phyloP scores from a whole-genome alignment of 2,888 invertebrate species.

The Parnassius smintheus region DNA sequence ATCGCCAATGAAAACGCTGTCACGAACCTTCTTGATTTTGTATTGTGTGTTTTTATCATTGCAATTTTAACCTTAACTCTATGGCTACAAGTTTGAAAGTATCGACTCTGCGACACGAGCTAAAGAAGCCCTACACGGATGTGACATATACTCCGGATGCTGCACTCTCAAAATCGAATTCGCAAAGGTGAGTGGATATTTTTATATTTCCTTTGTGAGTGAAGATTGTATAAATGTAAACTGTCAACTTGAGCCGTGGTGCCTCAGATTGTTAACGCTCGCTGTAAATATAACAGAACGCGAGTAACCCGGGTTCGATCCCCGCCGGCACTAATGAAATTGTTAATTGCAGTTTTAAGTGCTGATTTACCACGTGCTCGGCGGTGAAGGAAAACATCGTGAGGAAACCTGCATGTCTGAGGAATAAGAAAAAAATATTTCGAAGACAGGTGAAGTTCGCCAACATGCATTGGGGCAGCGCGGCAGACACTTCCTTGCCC shows the following conservation, averaged over 20 bases:
- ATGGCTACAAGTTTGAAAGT: slow-evolving; percentile 89
- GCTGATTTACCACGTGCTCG: too few relatives aligned
- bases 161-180: slow-evolving; percentile 99
- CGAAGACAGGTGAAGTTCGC: too few relatives aligned
- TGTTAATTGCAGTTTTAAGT: too few relatives aligned
- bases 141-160: slow-evolving; percentile 99
- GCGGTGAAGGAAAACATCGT: too few relatives aligned
- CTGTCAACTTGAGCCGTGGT: background rate
- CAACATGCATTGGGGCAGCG: too few relatives aligned
- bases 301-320: too few relatives aligned
- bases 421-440: too few relatives aligned
- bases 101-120: slow-evolving; percentile 96
- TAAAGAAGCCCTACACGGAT: slow-evolving; percentile 97
- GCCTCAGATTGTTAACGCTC: too few relatives aligned
- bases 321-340: too few relatives aligned
- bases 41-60: slow-evolving; percentile 27
- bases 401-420: too few relatives aligned
- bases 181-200: slow-evolving; percentile 86
- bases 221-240: background rate
- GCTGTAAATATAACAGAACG: too few relatives aligned
- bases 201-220: slow-evolving; percentile 6
- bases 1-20: slow-evolving; percentile 4
- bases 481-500: too few relatives aligned
- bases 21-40: slow-evolving; percentile 8
- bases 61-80: slow-evolving; percentile 79